phyloP scores from a whole-genome alignment of 2,113 vertebrate species.

The Rostratula benghalensis region DNA sequence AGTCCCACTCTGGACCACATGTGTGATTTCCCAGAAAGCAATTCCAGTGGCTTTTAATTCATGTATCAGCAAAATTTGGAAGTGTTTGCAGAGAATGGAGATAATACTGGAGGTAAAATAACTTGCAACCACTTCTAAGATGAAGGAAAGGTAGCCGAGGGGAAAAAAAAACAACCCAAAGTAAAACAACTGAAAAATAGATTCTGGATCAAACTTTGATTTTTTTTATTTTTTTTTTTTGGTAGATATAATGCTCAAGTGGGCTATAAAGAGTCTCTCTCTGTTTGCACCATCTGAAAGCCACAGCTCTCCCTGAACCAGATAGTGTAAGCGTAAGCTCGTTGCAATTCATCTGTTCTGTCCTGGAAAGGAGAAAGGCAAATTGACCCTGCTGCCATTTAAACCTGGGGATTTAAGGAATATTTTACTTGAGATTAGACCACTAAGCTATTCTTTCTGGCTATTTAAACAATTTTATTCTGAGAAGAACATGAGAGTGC shows the following conservation, averaged over 20 bases:
- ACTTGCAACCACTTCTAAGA: neutral
- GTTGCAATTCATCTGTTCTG: neutral
- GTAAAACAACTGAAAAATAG: neutral
- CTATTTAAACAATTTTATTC: slow-evolving; percentile 27
- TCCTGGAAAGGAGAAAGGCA: neutral
- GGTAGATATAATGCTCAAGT: neutral
- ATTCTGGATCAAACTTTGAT: neutral
- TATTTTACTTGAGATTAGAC: neutral
- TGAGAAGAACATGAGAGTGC: neutral
- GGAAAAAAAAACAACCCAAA: no score
- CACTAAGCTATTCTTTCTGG: neutral
- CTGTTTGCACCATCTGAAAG: neutral
- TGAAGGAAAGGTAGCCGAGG: neutral
- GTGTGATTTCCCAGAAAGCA: neutral
- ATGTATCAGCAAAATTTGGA: neutral
- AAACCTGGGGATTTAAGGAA: slow-evolving; percentile 11
- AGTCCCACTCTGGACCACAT: neutral
- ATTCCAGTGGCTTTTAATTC: neutral
- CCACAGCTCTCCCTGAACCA: neutral
- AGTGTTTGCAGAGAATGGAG: neutral
- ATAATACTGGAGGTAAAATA: neutral
- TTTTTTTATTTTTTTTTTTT: neutral
- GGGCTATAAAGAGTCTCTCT: neutral
- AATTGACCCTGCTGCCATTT: neutral
- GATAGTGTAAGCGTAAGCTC: rapidly evolving